Evolutionary conservation across 2,797 vertebrate species (phyloP), one percentile per base, ranked within the genome.

Genomic region (Notolabrus celidotus): DNA sequence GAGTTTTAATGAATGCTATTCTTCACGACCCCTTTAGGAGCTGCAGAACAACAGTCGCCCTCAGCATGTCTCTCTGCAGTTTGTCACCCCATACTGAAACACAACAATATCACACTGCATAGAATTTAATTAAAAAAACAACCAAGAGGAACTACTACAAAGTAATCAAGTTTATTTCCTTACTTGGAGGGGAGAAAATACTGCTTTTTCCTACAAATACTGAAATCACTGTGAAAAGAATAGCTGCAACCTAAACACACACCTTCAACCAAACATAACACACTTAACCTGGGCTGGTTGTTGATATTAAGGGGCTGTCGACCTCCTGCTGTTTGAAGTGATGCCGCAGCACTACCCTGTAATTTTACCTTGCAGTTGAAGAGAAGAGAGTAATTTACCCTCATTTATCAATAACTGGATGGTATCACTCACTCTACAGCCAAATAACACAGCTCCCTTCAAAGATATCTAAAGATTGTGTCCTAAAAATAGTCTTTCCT

Each of bases 1-100:
- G 89, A 86, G 88, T 88, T 91, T 94, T 93, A 94, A 95, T 95
- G 92, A 94, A 94, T 75, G 82, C 88, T 80, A 89, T 87, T 82
- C 86, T 83, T 84, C 82, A 82, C 16, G 46, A 67, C 68, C 83
- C 33, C 84, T 74, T 69, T 53, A 64, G 65, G 57, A 53, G 69
- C 66, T 2, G 29, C 64, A 59, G 63, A 83, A 72, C 70, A 76
- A 56, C 78, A 53, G 71, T 61, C 74, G 29, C 71, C 70, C 36
- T 53, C 76, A 82, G 80, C 80, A 77, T 42, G 54, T 59, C 68
- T 74, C 64, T 25, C 59, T 77, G 83, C 70, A 47, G 81, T 71
- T 74, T 83, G 68, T 67, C 50, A 56, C 57, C 67, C 5, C 71
- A 43, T 12, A 9, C 80, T 70, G 75, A 47, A 50, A 46, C 62